phyloP scores from a whole-genome alignment of 2,113 vertebrate genomes.

The Ctenodactylus gundi region DNA sequence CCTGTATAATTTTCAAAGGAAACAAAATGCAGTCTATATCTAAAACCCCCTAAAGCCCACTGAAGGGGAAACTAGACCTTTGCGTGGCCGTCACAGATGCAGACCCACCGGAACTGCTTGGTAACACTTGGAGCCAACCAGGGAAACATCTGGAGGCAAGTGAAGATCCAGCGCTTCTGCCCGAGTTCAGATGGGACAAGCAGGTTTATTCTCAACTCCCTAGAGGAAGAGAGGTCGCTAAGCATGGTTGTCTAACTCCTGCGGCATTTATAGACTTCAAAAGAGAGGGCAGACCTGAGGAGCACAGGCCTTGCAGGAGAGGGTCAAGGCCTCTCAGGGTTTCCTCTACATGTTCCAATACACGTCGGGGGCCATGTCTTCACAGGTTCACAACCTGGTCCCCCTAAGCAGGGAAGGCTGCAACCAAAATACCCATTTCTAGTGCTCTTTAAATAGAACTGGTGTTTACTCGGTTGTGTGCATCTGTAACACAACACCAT shows the following conservation, averaged over 20 bases:
- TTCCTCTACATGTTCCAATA: neutral
- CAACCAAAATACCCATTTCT: neutral
- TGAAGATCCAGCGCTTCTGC: neutral
- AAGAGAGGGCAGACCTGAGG: neutral
- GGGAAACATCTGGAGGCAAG: neutral
- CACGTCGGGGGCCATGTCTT: neutral
- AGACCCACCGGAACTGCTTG: neutral
- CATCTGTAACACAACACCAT: neutral
- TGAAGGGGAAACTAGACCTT: neutral
- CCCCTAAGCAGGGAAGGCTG: neutral
- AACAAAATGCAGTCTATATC: neutral
- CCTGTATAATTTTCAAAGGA: neutral
- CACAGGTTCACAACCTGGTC: neutral
- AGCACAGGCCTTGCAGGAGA: neutral
- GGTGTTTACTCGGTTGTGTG: neutral
- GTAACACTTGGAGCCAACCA: neutral
- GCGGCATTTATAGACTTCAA: neutral
- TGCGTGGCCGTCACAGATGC: neutral
- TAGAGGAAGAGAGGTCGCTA: neutral
- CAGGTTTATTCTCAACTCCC: conserved; percentile 31
- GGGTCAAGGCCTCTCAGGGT: neutral
- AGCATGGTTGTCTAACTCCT: neutral
- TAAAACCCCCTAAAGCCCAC: neutral
- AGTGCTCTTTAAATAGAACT: neutral
- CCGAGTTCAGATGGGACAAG: neutral